Base-by-base conservation (phyloP, 2,888 invertebrate species). In the Sphaeridia pumilis region DNA sequence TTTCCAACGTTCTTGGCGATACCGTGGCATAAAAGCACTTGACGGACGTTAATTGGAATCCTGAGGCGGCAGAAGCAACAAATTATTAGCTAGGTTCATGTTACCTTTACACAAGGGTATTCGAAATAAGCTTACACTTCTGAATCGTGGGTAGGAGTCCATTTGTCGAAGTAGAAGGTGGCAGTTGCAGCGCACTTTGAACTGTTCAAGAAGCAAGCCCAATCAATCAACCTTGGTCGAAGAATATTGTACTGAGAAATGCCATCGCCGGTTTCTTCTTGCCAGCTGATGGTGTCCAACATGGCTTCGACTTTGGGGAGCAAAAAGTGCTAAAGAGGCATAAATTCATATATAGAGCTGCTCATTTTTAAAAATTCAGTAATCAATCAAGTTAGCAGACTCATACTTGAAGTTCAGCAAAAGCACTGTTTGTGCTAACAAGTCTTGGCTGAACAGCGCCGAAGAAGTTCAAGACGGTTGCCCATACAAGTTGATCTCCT, bases 21-120 rank as follows among this genome's bases (percentile, higher is more conserved):
- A 24, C 54, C 55, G 25, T 49, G 43, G 44, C 60, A 60, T 21
- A 54, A 56, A 2, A 49, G 26, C 21, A 46, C 50, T 4, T 46
- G 20, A 22, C 55, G 58, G 10, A 56, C 24, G 26, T 60, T 58
- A 1, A 58, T 21, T 2, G 57, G 51, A 28, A 60, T 48, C n/a
- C 60, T 60, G 26, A n/a, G n/a, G n/a, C n/a, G n/a, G n/a, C n/a
- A n/a, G 2, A 41, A 38, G 17, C 20, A 38, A 17, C 12, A 17
- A 38, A 38, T 49, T 20, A 14, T 49, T 36, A n/a, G n/a, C n/a
- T n/a, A n/a, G n/a, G n/a, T n/a, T n/a, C n/a, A n/a, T n/a, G n/a
- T n/a, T n/a, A n/a, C n/a, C 10, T 31, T 31, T 31, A 31, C 31
- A 31, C 7, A 31, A 31, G 31, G 7, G 31, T 14, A 31, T 10